Conservation (phyloP, 2,113 vertebrate genomes). For the Sisor rabdophorus region DNA sequence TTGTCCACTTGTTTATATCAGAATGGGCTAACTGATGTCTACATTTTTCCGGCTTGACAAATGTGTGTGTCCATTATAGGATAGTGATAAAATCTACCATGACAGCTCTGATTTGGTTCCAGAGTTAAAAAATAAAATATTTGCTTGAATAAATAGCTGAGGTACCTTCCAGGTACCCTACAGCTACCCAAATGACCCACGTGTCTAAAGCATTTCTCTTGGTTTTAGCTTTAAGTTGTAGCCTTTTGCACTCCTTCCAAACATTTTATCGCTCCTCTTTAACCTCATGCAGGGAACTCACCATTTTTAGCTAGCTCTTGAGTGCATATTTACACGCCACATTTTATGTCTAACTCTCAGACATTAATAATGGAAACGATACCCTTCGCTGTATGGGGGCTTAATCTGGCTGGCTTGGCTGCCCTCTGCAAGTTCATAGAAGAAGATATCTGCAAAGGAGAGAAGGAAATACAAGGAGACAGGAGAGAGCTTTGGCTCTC, state of each 20-base stretch:
- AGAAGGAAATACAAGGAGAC: constrained; percentile 36
- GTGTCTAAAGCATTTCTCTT: background rate
- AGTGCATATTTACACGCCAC: constrained; percentile 52
- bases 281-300: constrained; percentile 5
- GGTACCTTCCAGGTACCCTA: background rate
- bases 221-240: background rate
- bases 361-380: constrained; percentile 64
- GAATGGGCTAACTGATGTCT: background rate
- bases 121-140: too few species aligned
- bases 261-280: background rate
- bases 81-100: background rate
- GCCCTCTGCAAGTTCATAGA: constrained; percentile 41
- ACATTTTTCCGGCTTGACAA: background rate
- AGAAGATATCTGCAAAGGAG: constrained; percentile 41
- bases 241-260: background rate
- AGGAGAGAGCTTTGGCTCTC: background rate
- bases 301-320: constrained; percentile 28
- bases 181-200: background rate
- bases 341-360: constrained; percentile 56
- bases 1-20: background rate
- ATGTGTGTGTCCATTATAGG: background rate
- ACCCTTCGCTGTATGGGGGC: constrained; percentile 23
- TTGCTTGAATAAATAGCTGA: background rate
- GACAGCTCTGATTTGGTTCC: background rate
- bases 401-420: constrained; percentile 39